Base-by-base conservation (phyloP, 2,888 invertebrate species). In the Tricholauxania praeusta region DNA sequence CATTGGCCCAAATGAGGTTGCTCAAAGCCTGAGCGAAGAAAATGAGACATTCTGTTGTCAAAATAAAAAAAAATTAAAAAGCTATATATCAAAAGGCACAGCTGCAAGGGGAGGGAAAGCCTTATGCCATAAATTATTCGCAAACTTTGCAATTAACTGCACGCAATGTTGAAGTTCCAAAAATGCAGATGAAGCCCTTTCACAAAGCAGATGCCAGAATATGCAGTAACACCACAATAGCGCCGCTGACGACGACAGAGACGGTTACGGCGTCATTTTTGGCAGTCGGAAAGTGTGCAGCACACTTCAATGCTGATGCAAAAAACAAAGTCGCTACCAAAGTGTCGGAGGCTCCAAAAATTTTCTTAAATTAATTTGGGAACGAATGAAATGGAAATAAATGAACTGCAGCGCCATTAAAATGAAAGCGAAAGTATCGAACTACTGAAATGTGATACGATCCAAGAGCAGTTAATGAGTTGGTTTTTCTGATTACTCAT, bases 381-480 rank as follows among this genome's bases (percentile, higher is more conserved):
- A 15, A 19, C 19, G 39, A 51, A 51, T 52, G 22, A 66, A 53
- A 10, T 3, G 19, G 57, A 5, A 19, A 2, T 7, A 57, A 8
- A 19, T 5, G 57, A 57, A 57, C 5, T 57, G 57, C 14, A 57
- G 57, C 28, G 57, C 57, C 57, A 19, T 57, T 22, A 57, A 57
- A 22, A 57, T 53, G 66, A 53, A 66, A 66, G 53, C 66, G 66
- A 66, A 66, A 64, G 64, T 64, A 19, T 49, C 19, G 51, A 22
- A 17, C 39, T n/a, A 12, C 39, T 62, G 62, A 28, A 47, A 17
- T 39, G 17, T 12, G 32, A 32, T 62, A 8, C 47, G 28, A 17
- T 62, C n/a, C 1, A 47, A 39, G 57, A 28, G 57, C 28, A 19
- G 57, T 57, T 57, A 57, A 28, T 57, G 57, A 15, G 19, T 14